Conservation (phyloP, 2,113 vertebrate species). For the Poeciliopsis prolifica region DNA sequence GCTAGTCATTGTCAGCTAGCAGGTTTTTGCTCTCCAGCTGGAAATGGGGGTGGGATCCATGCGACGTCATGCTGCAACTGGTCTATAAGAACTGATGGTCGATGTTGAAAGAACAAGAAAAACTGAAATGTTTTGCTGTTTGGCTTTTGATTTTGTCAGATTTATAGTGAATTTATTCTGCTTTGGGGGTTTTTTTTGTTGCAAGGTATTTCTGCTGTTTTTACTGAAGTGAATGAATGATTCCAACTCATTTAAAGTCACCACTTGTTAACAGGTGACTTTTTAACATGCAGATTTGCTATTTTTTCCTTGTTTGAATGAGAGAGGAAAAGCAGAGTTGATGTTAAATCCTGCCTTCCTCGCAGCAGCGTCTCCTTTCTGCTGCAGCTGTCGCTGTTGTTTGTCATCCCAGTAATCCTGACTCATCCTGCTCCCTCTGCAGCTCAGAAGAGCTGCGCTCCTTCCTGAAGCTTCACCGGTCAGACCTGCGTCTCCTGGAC, state of each 20-base stretch:
- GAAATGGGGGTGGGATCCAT: too few species aligned
- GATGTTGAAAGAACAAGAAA: too few species aligned
- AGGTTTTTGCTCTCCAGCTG: too few species aligned
- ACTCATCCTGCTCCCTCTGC: slow-evolving; percentile 20
- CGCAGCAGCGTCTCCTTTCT: neutral
- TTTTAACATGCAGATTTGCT: neutral
- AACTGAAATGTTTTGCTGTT: too few species aligned
- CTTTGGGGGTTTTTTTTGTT: too few species aligned
- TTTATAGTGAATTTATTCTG: too few species aligned
- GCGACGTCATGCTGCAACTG: too few species aligned
- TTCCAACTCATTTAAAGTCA: neutral
- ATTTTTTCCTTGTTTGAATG: neutral
- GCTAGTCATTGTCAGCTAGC: too few species aligned
- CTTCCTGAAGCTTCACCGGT: slow-evolving; percentile 58
- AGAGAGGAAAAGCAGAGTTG: neutral
- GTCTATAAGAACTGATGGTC: neutral
- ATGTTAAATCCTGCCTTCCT: neutral
- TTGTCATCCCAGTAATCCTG: slow-evolving; percentile 23
- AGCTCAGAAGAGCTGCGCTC: slow-evolving; percentile 79
- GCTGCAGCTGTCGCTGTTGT: slow-evolving; percentile 33
- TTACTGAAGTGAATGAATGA: slow-evolving; percentile 5
- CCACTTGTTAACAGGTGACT: slow-evolving; percentile 1
- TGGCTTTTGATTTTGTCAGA: too few species aligned
- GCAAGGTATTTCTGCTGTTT: too few species aligned
- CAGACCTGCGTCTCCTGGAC: slow-evolving; percentile 72